Evolutionary conservation across 2,888 invertebrate genomes (phyloP), one percentile per base, ranked within the genome.

Genomic region (Nysson spinosus): DNA sequence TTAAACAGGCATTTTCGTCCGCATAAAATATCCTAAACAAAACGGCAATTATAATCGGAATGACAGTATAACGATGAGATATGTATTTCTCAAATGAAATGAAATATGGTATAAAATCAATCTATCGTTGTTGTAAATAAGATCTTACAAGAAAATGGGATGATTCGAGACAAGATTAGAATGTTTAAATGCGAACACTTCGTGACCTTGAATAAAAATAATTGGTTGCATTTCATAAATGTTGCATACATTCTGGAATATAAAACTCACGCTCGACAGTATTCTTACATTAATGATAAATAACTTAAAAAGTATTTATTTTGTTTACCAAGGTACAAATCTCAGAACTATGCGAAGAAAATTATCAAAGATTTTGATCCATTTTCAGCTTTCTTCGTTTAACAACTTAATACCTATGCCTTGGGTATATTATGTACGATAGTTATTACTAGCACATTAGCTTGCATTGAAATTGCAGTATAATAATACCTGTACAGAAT

Each of bases 251-350:
- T 75, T 72, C 69, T 72, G 57, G 63, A 70, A 67, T 75, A 69
- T 69, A 71, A 73, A 77, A 75, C 77, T 60, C 74, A 75, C 58
- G 71, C 66, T 32, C 72, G 69, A 75, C 61, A 70, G 62, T 77
- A 67, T 82, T 78, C 80, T 72, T 82, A 81, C 78, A 77, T 73
- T 79, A 77, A 71, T 79, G 75, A 73, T 75, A 80, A 82, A 81
- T 83, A 82, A 83, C 79, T 82, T 81, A 83, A 69, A 69, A 75
- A 79, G 73, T 75, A 79, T 75, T 62, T 70, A 67, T 66, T 69
- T 61, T 39, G 42, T 58, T 69, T 68, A 72, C 50, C 60, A 70
- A 75, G 54, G 65, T 75, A 75, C 75, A 75, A 70, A 72, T 75
- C 60, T 70, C 64, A 63, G 34, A 75, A 61, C 52, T 51, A 64